Evolutionary conservation across 2,797 vertebrate species (phyloP), one percentile per base, ranked within the genome.

Genomic region (Molossus molossus): DNA sequence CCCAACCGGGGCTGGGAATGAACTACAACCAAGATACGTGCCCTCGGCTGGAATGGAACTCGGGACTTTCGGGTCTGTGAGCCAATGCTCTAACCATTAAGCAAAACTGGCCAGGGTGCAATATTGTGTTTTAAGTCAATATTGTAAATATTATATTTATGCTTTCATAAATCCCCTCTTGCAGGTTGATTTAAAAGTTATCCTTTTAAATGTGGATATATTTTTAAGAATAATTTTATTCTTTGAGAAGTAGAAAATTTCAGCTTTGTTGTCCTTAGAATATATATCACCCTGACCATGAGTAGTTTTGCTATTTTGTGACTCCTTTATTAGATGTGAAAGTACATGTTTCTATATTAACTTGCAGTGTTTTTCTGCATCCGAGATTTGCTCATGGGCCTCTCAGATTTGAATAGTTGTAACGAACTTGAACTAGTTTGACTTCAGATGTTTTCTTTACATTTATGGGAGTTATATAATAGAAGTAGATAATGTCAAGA

Each of bases 371-470:
- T 62, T 87, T 82, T 72, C 87, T 40, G 48, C 23, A 76, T 77
- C 6, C 83, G 75, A 75, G 15, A 69, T 95, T 87, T 82, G 50
- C 27, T 87, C 2, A 50, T 10, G 3, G 6, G 67, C 67, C n/a
- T 76, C 15, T 81, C 11, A 9, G 45, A 40, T 85, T 53, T 72
- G 33, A 90, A 33, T 92, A 40, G 60, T 79, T 60, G 15, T 92
- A 72, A 79, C 29, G 62, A 45, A 33, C 17, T 82, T 87, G 72
- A 85, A 75, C 45, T 84, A 62, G 72, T 5, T 87, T 90, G 82
- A 80, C 48, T 93, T 96, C 12, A 64, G 4, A 48, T 83, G 45
- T 87, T 93, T 91, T 82, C 45, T 83, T 77, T 92, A 67, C 21
- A 18, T 58, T 60, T 90, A 27, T 60, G 75, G 50, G 45, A 55